Evolutionary conservation across 1,140 invertebrate genomes (phyloP).

Genomic region (Samia ricini): DNA sequence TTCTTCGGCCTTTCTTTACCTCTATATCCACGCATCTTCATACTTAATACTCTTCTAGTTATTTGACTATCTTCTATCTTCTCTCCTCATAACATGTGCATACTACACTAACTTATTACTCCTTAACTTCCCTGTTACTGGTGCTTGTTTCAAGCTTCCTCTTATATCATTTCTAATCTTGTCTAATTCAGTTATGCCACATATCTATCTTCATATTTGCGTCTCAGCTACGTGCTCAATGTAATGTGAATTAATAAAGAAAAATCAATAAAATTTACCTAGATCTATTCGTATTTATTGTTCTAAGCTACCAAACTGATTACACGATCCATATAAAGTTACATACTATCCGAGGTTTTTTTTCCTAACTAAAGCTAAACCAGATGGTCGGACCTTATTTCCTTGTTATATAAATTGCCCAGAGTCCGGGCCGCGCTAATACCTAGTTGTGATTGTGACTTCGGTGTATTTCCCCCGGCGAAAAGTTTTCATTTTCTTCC

Average conservation of each 20-base stretch:
- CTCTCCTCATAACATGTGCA: too few relatives aligned
- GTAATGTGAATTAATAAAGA: neutral
- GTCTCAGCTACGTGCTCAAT: too few relatives aligned
- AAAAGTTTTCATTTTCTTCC: constrained; percentile 25
- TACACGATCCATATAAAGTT: neutral
- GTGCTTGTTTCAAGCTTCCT: too few relatives aligned
- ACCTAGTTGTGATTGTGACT: constrained; percentile 21
- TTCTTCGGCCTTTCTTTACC: too few relatives aligned
- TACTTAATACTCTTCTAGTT: too few relatives aligned
- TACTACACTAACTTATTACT: too few relatives aligned
- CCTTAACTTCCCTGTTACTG: too few relatives aligned
- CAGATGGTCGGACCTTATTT: constrained; percentile 19
- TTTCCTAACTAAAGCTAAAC: neutral
- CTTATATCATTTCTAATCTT: too few relatives aligned
- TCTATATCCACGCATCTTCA: too few relatives aligned
- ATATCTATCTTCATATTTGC: too few relatives aligned
- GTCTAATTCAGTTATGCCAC: too few relatives aligned
- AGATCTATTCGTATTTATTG: neutral
- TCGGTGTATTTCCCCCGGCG: constrained; percentile 29
- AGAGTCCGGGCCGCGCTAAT: constrained; percentile 8
- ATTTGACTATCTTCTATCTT: too few relatives aligned
- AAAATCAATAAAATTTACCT: neutral
- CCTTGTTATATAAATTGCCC: constrained; percentile 21
- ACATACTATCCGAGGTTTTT: neutral
- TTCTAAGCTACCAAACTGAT: neutral